Conservation (phyloP, 1,140 invertebrate genomes). For the Centruroides sculpturatus region DNA sequence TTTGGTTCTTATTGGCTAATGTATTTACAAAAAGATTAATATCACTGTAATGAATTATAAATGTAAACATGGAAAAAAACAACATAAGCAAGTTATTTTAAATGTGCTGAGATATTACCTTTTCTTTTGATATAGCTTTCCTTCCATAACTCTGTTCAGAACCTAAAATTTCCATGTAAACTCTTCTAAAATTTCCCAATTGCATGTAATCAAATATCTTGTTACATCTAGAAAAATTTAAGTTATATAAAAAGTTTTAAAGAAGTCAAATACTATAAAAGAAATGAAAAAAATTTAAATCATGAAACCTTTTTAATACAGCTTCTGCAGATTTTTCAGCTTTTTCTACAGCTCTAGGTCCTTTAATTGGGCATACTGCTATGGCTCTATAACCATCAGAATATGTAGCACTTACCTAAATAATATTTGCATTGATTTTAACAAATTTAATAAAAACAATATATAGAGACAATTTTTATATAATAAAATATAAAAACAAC, state of each 20-base stretch:
- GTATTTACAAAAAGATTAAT: too few relatives aligned
- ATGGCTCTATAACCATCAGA: conserved; percentile 33
- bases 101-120: too few relatives aligned
- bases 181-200: conserved; percentile 30
- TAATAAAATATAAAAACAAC: too few relatives aligned
- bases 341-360: conserved; percentile 32
- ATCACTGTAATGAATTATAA: too few relatives aligned
- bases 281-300: background rate
- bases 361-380: conserved; percentile 33
- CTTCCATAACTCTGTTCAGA: conserved; percentile 33
- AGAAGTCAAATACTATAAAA: background rate
- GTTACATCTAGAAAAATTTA: conserved; percentile 14
- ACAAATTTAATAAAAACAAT: too few relatives aligned
- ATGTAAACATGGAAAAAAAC: too few relatives aligned
- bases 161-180: conserved; percentile 34
- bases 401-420: conserved; percentile 32
- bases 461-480: too few relatives aligned
- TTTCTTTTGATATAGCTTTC: too few relatives aligned
- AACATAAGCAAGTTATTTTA: too few relatives aligned
- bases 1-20: too few relatives aligned
- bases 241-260: background rate
- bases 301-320: conserved; percentile 27
- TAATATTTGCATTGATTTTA: background rate
- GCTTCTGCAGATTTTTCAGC: conserved; percentile 34
- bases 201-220: conserved; percentile 30